Conservation (phyloP, 2,888 invertebrate genomes). For the Blastobasis adustella region DNA sequence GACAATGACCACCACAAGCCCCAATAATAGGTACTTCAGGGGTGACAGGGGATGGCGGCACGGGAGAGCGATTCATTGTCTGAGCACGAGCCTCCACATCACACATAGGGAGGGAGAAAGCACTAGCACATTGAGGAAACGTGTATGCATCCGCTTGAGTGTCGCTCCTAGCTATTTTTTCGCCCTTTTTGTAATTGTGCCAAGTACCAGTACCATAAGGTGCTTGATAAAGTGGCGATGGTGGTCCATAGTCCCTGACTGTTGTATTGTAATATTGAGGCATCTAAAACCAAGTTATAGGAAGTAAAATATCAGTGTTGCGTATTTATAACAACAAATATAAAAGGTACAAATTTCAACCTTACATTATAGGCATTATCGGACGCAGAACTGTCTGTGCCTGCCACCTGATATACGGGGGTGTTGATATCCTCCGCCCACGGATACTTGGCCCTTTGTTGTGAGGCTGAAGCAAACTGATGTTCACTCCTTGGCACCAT, state of each 20-base stretch:
- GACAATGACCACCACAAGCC: slow-evolving; percentile 81
- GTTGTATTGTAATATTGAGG: slow-evolving; percentile 55
- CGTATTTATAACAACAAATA: not conserved
- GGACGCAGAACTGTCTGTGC: slow-evolving; percentile 67
- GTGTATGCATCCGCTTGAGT: slow-evolving; percentile 38
- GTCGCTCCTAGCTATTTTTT: slow-evolving; percentile 34
- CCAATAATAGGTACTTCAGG: slow-evolving; percentile 75
- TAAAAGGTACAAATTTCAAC: slow-evolving; percentile 1
- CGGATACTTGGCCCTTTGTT: slow-evolving; percentile 65
- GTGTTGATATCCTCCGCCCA: slow-evolving; percentile 61
- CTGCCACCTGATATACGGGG: slow-evolving; percentile 55
- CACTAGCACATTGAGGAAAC: slow-evolving; percentile 60
- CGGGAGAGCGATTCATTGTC: slow-evolving; percentile 37
- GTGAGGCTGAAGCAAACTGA: slow-evolving; percentile 56
- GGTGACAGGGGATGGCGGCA: slow-evolving; percentile 48
- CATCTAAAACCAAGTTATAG: slow-evolving; percentile 35
- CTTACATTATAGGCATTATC: slow-evolving; percentile 66
- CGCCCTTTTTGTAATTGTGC: slow-evolving; percentile 46
- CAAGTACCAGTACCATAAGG: slow-evolving; percentile 61
- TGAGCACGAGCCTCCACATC: slow-evolving; percentile 39
- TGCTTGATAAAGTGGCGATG: slow-evolving; percentile 65
- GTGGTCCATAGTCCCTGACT: slow-evolving; percentile 50
- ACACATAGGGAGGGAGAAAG: slow-evolving; percentile 60
- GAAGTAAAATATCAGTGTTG: not conserved
- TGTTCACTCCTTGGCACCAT: slow-evolving; percentile 63